Evolutionary conservation across 2,113 vertebrate genomes (phyloP).

Genomic region (Toxostoma redivivum): DNA sequence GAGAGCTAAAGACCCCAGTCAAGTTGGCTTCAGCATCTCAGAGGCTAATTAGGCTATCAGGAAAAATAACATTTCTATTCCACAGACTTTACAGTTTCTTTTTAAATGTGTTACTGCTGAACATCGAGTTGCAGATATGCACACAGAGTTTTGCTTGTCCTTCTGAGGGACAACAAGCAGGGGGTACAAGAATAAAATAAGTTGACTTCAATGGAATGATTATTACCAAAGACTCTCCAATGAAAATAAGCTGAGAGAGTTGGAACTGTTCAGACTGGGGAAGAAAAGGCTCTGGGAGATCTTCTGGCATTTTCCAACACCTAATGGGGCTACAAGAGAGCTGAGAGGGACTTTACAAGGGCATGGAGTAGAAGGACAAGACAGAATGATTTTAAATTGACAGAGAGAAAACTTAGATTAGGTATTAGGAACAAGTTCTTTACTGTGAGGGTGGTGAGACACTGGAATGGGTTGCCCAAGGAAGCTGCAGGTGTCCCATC

Average conservation of each 20-base stretch:
- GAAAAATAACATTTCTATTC: neutral
- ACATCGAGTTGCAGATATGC: fast-evolving
- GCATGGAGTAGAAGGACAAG: neutral
- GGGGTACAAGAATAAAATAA: neutral
- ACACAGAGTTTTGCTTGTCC: neutral
- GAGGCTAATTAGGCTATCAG: neutral
- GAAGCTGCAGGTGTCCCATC: neutral
- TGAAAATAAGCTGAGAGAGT: neutral
- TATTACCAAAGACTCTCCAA: neutral
- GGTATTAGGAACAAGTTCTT: neutral
- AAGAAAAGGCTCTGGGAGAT: neutral
- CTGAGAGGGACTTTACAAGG: neutral
- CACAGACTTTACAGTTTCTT: neutral
- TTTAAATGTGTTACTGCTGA: neutral
- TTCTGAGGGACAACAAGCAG: neutral
- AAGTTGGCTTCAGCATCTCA: neutral
- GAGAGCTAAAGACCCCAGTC: neutral
- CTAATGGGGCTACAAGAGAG: neutral
- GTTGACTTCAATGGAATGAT: neutral
- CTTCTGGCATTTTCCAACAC: neutral
- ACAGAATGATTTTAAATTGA: neutral
- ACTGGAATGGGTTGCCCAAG: neutral
- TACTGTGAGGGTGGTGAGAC: neutral
- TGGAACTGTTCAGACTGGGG: neutral
- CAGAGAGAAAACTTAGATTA: neutral